Conservation (phyloP, 2,797 vertebrate species). For the Enteromius fasciolatus region DNA sequence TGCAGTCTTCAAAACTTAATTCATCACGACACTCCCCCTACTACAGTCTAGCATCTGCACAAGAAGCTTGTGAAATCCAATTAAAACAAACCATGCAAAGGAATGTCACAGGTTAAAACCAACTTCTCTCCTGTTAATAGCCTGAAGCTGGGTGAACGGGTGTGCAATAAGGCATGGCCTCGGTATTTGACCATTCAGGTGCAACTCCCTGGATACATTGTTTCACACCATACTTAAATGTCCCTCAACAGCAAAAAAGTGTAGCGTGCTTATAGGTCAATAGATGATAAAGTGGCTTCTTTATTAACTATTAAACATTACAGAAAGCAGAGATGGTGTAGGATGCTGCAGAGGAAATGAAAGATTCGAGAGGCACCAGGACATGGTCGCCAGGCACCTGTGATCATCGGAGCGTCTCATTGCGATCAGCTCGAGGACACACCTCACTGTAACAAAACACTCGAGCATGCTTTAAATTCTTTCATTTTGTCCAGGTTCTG, state of each 20-base stretch:
- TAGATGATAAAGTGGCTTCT: not conserved
- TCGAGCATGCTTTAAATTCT: not conserved
- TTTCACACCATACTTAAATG: not conserved
- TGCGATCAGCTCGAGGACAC: conserved; percentile 23
- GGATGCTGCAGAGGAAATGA: not conserved
- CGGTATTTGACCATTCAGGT: not conserved
- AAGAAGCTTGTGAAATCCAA: not conserved
- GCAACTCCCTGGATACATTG: not conserved
- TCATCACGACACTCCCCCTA: not conserved
- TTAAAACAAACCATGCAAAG: not conserved
- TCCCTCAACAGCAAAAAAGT: not conserved
- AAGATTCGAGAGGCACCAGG: not conserved
- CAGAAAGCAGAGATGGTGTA: not conserved
- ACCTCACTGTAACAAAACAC: conserved; percentile 35
- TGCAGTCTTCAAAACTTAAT: not conserved
- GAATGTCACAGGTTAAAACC: not conserved
- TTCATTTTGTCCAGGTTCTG: not conserved
- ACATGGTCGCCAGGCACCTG: conserved; percentile 20
- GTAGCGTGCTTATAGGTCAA: not conserved
- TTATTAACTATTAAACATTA: not conserved
- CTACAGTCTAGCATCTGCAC: not conserved
- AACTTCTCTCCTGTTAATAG: not conserved
- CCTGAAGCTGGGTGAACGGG: not conserved
- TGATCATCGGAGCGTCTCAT: not conserved
- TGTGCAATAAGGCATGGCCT: not conserved